phyloP scores from a whole-genome alignment of 2,113 vertebrate genomes.

The Merops nubicus region DNA sequence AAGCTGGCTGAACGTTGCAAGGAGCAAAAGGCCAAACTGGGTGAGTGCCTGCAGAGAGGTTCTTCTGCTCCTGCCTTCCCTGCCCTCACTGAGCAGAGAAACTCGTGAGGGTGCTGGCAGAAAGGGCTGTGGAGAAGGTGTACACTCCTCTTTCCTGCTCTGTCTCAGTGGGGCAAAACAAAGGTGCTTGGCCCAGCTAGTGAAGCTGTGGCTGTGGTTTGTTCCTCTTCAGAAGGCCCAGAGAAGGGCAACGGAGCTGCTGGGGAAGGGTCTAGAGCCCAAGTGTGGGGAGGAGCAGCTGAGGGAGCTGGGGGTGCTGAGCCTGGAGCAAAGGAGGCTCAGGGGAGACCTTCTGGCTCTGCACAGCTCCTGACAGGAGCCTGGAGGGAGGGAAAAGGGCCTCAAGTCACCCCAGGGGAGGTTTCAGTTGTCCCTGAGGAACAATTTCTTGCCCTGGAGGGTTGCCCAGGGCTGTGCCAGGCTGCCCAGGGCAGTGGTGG shows the following conservation, averaged over 20 bases:
- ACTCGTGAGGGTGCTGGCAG: background rate
- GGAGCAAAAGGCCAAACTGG: slow-evolving; percentile 77
- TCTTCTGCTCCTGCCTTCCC: background rate
- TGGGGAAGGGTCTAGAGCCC: background rate
- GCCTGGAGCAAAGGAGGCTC: background rate
- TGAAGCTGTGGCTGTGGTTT: background rate
- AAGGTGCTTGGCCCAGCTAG: too few relatives aligned
- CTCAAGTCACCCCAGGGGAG: background rate
- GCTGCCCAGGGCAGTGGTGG: background rate
- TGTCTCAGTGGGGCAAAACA: fast-evolving
- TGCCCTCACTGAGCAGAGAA: background rate
- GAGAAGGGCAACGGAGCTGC: background rate
- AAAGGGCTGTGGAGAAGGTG: too few relatives aligned
- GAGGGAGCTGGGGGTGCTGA: background rate
- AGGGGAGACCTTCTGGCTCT: too few relatives aligned
- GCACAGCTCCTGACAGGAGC: too few relatives aligned
- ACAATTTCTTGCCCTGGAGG: background rate
- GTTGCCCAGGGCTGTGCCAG: too few relatives aligned
- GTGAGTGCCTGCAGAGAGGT: slow-evolving; percentile 5
- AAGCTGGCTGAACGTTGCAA: slow-evolving; percentile 72
- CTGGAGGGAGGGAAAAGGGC: background rate
- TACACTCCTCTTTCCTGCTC: too few relatives aligned
- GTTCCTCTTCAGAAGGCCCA: background rate
- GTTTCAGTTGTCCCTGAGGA: background rate
- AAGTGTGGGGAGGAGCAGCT: background rate